Evolutionary conservation across 2,113 vertebrate species (phyloP).

Genomic region (Suncus etruscus): DNA sequence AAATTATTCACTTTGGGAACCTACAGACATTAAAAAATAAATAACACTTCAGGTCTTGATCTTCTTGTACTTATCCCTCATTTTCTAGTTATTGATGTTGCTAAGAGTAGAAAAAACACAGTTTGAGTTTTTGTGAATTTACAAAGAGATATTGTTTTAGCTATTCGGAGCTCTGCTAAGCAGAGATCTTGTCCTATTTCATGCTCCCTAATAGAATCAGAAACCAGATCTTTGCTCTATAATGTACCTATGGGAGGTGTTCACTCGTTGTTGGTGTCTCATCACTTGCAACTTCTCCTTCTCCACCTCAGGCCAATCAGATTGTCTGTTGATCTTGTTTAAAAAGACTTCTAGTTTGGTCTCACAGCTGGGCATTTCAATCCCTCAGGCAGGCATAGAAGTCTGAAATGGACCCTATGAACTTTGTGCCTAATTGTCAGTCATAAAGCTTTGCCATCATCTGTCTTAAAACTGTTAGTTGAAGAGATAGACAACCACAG

Average conservation of each 20-base stretch:
- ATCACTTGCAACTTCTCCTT: not conserved
- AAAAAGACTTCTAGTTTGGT: not conserved
- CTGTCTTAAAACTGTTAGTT: constrained; percentile 23
- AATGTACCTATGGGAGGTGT: not conserved
- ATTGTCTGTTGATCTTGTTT: not conserved
- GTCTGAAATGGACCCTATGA: not conserved
- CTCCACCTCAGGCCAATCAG: not conserved
- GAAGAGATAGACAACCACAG: constrained; percentile 25
- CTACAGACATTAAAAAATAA: constrained; percentile 55
- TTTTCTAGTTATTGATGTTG: not conserved
- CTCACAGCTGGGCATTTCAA: not conserved
- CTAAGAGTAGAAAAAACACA: not conserved
- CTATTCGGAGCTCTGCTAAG: not conserved
- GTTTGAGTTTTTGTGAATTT: constrained; percentile 25
- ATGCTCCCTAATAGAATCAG: not conserved
- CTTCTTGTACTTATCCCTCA: not conserved
- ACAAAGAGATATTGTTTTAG: constrained; percentile 3
- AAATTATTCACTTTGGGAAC: constrained; percentile 64
- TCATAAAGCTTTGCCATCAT: not conserved
- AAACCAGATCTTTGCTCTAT: not conserved
- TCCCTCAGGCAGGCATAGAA: not conserved
- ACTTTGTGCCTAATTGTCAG: constrained; percentile 31
- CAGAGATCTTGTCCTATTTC: constrained; percentile 6
- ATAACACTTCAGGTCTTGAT: constrained; percentile 56
- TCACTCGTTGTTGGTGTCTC: not conserved